These are phyloP conservation scores for Bucorvus abyssinicus DNA, from an alignment of 2,797 vertebrate species.

Conservation along the genomic window DNA sequence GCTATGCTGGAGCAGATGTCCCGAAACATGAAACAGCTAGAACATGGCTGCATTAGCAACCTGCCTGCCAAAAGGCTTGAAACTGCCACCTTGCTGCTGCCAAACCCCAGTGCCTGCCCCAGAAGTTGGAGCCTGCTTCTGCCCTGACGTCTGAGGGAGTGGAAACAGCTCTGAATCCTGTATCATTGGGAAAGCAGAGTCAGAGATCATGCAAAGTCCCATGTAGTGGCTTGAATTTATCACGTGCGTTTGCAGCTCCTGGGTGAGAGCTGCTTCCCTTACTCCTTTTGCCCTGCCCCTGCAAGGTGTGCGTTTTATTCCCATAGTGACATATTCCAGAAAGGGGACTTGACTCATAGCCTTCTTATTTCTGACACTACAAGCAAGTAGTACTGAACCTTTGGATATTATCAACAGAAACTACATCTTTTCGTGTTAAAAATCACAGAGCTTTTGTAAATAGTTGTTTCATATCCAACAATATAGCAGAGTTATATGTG, in stretches of 20 bases:
- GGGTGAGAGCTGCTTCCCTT: not conserved
- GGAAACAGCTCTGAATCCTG: not conserved
- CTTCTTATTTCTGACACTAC: not conserved
- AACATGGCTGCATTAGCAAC: not conserved
- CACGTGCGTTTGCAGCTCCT: not conserved
- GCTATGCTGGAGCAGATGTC: not conserved
- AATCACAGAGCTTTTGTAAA: not conserved
- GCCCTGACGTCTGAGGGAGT: not conserved
- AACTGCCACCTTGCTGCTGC: not conserved
- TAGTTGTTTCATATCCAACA: not conserved
- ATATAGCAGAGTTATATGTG: not conserved
- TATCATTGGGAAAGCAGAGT: not conserved
- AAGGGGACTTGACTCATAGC: not conserved
- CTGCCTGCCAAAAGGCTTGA: not conserved
- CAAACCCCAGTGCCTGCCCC: not conserved
- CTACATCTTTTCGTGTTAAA: not conserved
- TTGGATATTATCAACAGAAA: not conserved
- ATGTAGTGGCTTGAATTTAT: not conserved
- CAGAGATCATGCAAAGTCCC: not conserved
- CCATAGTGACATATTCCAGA: not conserved
- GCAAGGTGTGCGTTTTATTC: not conserved
- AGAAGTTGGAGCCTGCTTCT: not conserved
- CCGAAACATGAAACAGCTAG: not conserved
- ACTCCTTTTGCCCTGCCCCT: not conserved
- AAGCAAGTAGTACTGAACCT: not conserved